These are phyloP conservation scores for Rhynchopsitta pachyrhyncha DNA, from an alignment of 2,113 vertebrate genomes.

Conservation along the genomic window DNA sequence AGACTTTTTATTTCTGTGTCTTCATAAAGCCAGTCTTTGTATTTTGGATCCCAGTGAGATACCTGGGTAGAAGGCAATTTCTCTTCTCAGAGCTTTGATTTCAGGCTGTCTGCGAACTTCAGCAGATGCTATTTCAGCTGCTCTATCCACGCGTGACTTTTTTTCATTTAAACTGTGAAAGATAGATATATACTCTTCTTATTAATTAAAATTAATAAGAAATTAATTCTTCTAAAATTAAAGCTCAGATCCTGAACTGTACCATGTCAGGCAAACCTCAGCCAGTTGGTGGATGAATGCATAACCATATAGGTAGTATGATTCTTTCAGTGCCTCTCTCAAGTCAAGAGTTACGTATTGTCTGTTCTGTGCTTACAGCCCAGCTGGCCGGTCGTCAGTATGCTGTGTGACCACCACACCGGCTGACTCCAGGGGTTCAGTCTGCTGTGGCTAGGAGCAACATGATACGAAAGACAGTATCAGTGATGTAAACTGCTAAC, in stretches of 20 bases:
- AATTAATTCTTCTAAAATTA: too few species aligned
- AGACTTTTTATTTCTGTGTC: background rate
- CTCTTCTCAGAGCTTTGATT: background rate
- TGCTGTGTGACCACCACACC: background rate
- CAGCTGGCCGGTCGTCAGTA: background rate
- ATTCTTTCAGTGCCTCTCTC: background rate
- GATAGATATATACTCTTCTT: background rate
- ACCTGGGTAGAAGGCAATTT: background rate
- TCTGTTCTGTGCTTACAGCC: background rate
- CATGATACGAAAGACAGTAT: background rate
- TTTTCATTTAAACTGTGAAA: background rate
- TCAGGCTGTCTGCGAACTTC: background rate
- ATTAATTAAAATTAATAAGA: too few species aligned
- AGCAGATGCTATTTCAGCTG: background rate
- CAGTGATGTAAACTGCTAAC: background rate
- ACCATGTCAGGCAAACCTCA: background rate
- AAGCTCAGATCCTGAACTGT: background rate
- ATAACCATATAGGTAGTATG: background rate
- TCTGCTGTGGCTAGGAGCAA: background rate
- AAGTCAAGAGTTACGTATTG: accelerated
- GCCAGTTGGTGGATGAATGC: background rate
- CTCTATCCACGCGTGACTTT: background rate
- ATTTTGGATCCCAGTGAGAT: background rate
- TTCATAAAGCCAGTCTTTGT: background rate
- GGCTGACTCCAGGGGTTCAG: background rate